Evolutionary conservation across 2,888 invertebrate genomes (phyloP), one percentile per base, ranked within the genome.

Genomic region (Brachypalpus laphriformis): DNA sequence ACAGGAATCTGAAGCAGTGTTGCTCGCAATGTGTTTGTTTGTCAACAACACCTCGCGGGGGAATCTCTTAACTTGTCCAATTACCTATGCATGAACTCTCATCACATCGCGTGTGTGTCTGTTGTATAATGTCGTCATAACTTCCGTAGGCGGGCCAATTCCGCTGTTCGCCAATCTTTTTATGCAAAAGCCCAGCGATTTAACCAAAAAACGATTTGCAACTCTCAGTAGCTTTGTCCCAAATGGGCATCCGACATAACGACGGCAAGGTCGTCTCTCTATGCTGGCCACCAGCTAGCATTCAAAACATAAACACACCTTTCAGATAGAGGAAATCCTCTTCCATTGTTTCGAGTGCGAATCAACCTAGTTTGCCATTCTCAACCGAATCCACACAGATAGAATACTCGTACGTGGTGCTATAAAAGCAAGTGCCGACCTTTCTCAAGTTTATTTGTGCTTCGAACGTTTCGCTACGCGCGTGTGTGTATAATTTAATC

Each of bases 371-470:
- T 74, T 57, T 37, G 31, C 25, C 14, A 61, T 54, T 54, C 16
- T 11, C 31, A 71, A 45, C 54, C 25, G 3, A 18, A 56, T 28
- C 28, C 45, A 31, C 45, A 31, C 47, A 51, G 40, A 31, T 11
- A 31, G 25, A 25, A 25, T n/a, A n/a, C 2, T 18, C 51, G 34
- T 37, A 45, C 47, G 75, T 59, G 70, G n/a, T 14, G 85, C 85
- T 91, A 91, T 89, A 91, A 90, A 90, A 89, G 87, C 87, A 86
- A 68, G 87, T 86, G 78, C 75, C 87, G 86, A 87, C 82, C 87
- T 87, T 81, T 88, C 87, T 86, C 88, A 88, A 89, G 91, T 89
- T 91, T 91, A 91, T 90, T 90, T 89, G 90, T 89, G 89, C 87
- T 88, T 88, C 88, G 89, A 75, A 76, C 75, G 65, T 71, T 63